Evolutionary conservation across 2,797 vertebrate species (phyloP).

Genomic region (Allobates femoralis): DNA sequence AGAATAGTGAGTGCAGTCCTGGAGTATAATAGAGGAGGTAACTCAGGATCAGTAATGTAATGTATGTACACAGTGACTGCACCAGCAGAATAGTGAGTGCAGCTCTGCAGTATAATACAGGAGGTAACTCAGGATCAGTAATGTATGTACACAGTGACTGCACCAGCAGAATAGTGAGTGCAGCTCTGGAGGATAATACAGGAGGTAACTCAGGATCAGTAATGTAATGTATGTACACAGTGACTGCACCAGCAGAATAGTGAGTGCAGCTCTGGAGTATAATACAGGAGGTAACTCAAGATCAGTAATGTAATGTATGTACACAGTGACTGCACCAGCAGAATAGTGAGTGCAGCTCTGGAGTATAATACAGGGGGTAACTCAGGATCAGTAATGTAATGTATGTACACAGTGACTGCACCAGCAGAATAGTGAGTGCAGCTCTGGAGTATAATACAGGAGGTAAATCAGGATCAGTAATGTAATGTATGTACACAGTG

Average conservation of each 20-base stretch:
- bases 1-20: not conserved
- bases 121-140: too few relatives aligned
- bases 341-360: not conserved
- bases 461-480: too few relatives aligned
- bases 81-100: too few relatives aligned
- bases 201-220: not conserved
- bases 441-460: not conserved
- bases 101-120: not conserved
- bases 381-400: not conserved
- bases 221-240: constrained; percentile 1
- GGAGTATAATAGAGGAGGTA: constrained; percentile 2
- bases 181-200: constrained; percentile 13
- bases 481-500: too few relatives aligned
- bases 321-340: too few relatives aligned
- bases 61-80: not conserved
- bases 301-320: too few relatives aligned
- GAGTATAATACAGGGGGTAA: constrained; percentile 2
- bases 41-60: not conserved
- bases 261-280: not conserved
- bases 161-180: too few relatives aligned
- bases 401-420: not conserved
- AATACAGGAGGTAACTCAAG: too few relatives aligned
- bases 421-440: too few relatives aligned
- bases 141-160: too few relatives aligned
- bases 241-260: not conserved